A percentile compares a stretch with the other conserved stretches of the same genome.
Evolutionary conservation across 2,888 invertebrate species (phyloP).

Genomic region (Mactromeris polynyma): DNA sequence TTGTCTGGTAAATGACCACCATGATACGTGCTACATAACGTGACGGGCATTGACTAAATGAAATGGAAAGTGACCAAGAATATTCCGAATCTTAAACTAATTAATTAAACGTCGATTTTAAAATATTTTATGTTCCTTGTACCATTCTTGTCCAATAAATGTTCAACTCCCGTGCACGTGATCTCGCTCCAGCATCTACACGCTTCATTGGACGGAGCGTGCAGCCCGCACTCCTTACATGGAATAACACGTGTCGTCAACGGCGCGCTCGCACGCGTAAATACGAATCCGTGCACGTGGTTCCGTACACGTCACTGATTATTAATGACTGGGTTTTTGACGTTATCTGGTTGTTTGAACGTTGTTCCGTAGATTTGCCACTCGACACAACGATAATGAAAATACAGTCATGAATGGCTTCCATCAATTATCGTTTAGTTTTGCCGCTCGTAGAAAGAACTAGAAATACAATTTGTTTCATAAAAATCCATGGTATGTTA

Average conservation of each 20-base stretch:
- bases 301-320: constrained; percentile 6
- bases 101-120: neutral
- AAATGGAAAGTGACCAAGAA: neutral
- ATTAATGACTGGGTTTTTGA: neutral
- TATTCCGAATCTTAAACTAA: neutral
- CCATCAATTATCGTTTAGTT: neutral
- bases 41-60: neutral
- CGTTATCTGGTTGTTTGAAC: neutral
- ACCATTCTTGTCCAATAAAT: neutral
- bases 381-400: neutral
- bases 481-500: neutral
- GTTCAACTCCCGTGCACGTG: neutral
- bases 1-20: neutral
- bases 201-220: neutral
- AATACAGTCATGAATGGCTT: neutral
- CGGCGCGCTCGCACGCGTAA: neutral
- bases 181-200: neutral
- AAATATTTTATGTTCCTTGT: neutral
- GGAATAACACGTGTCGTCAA: neutral
- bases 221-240: neutral
- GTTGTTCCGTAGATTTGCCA: neutral
- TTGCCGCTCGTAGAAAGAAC: neutral
- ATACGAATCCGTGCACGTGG: neutral
- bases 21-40: neutral
- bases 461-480: neutral